phyloP scores from a whole-genome alignment of 2,113 vertebrate species.

The Siniperca knerii region DNA sequence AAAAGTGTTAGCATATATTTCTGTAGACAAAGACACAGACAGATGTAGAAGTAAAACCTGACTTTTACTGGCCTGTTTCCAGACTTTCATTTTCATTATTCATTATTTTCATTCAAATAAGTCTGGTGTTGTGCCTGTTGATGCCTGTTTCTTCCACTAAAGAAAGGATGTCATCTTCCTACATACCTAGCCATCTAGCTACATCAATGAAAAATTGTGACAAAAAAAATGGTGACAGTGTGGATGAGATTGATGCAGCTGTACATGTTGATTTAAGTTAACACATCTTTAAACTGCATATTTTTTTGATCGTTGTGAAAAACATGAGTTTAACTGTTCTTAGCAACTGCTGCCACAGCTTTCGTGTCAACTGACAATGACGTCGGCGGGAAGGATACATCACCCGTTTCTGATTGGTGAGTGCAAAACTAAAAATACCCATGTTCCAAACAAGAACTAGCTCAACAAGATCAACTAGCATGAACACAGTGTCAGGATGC shows the following conservation, averaged over 20 bases:
- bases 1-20: background rate
- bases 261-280: too few relatives aligned
- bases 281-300: background rate
- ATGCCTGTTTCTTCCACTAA: background rate
- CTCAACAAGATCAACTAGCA: background rate
- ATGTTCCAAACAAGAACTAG: background rate
- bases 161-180: background rate
- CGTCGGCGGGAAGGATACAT: background rate
- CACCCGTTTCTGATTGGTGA: background rate
- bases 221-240: background rate
- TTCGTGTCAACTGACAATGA: background rate
- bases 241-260: too few relatives aligned
- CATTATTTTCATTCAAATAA: background rate
- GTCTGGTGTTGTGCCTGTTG: background rate
- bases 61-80: too few relatives aligned
- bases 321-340: background rate
- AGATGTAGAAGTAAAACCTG: too few relatives aligned
- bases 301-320: background rate
- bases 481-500: background rate
- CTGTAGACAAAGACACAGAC: too few relatives aligned
- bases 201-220: background rate
- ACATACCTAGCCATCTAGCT: background rate
- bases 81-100: too few relatives aligned
- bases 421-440: background rate
- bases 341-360: background rate